A percentile compares a stretch with the other conserved stretches of the same genome.
Evolutionary conservation across 2,888 invertebrate genomes (phyloP).

Genomic region (Timema cristinae): DNA sequence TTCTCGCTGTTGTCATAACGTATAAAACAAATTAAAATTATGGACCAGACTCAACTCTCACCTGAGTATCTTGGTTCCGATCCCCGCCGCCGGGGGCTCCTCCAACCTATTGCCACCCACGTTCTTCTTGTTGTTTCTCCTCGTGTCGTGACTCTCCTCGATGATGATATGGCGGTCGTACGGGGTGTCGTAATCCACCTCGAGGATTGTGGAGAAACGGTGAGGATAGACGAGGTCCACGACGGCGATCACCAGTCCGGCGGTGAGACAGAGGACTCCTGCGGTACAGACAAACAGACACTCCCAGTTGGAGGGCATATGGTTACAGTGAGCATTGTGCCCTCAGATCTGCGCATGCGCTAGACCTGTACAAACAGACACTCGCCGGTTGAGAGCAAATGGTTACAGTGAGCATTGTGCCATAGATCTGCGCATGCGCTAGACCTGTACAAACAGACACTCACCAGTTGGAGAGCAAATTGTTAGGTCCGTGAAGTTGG

Average conservation of each 20-base stretch:
- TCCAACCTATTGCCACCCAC: slow-evolving; percentile 50
- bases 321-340: no score
- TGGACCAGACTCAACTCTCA: slow-evolving; percentile 44
- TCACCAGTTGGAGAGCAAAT: no score
- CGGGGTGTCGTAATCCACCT: slow-evolving; percentile 91
- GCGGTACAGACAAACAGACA: slow-evolving; percentile 26
- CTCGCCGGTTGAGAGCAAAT: no score
- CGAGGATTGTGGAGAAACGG: slow-evolving; percentile 84
- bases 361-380: no score
- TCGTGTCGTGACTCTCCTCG: slow-evolving; percentile 75
- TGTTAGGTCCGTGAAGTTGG: no score
- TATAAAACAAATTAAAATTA: slow-evolving; percentile 1
- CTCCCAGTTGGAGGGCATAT: no score
- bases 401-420: no score
- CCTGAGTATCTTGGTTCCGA: slow-evolving; percentile 69
- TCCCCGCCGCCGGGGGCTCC: slow-evolving; percentile 51
- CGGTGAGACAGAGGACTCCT: slow-evolving; percentile 74
- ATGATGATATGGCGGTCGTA: slow-evolving; percentile 89
- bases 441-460: no score
- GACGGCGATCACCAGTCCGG: slow-evolving; percentile 75
- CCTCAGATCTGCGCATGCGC: no score
- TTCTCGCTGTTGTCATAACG: no score
- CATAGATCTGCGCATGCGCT: no score
- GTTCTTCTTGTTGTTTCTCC: slow-evolving; percentile 56
- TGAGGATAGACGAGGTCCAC: slow-evolving; percentile 86